Evolutionary conservation across 2,113 vertebrate species (phyloP), one percentile per base, ranked within the genome.

Genomic region (Rattus rattus): DNA sequence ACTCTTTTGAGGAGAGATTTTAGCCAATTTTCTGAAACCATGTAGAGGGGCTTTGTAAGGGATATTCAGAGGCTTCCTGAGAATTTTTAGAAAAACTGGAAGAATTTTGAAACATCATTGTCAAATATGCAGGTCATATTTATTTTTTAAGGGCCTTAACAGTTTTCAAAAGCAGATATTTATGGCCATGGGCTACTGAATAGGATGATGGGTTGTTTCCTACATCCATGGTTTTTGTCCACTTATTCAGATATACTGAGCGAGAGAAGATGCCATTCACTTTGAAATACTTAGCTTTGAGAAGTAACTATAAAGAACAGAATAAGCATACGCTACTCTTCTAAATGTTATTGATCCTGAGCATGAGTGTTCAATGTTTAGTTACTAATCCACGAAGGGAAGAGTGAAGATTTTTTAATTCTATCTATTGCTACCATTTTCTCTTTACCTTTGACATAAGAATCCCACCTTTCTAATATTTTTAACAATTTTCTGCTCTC

Each of bases 21-120:
- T 76, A 94, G 70, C 22, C 26, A 80, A 54, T 59, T 79, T 22
- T 92, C 77, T 90, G 47, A 36, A 76, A 84, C 61, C 39, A 19
- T 86, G 22, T 13, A 6, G 24, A 5, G 1, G 5, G 0, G 5
- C 0, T 69, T 76, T 1, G 2, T 30, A 86, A 88, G 4, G 0
- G 73, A 28, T 43, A 16, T 43, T 24, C 54, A 87, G 79, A 95
- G 5, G 0, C 13, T 81, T 95, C 43, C 17, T 11, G 54, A 72
- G 7, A 85, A 22, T 30, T 83, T 87, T 83, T 39, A 13, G n/a
- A 84, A 0, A 76, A 36, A 3, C 63, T 92, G 8, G 9, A 90
- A 94, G 30, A 96, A 80, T 61, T 63, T 22, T 90, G 20, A 52
- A 79, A 67, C 26, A 88, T 33, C 22, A 39, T 2, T 96, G 56